Evolutionary conservation across 1,140 invertebrate genomes (phyloP), one percentile per base, ranked within the genome.

Genomic region (Tyrophagus putrescentiae): DNA sequence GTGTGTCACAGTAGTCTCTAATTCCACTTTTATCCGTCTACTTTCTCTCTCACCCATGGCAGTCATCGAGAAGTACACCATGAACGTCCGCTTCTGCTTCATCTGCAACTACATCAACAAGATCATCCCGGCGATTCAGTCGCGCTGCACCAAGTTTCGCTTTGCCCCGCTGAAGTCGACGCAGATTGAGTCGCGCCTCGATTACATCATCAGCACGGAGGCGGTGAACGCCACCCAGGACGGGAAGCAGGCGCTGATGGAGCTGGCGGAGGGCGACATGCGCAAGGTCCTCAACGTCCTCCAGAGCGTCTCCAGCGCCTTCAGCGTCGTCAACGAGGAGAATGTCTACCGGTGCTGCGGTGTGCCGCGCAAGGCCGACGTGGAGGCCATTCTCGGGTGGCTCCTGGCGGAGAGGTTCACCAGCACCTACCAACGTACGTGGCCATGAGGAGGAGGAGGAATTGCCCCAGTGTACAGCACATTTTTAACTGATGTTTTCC

Each of bases 11-110:
- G 36, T 48, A 57, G 39, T 36, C 28, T 57, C 31, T 23, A 9
- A 57, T 13, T 57, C 31, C 7, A 9, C 25, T 42, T 4, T 29
- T 29, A 5, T 48, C 62, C 60, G 58, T 57, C 65, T 70, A 60
- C 61, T 66, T 76, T 78, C 60, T n/a, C n/a, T n/a, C n/a, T n/a
- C n/a, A n/a, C n/a, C n/a, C n/a, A n/a, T n/a, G n/a, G n/a, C 74
- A 88, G 87, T 98, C 66, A 96, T 98, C 71, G 95, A 98, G 72
- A 98, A 98, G 70, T 98, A 92, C 68, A 97, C 95, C 25, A 91
- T 96, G 60, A 98, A 97, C 73, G 88, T 94, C 1, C 76, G 96
- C 28, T 99, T 99, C 72, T 99, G 96, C 70, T 84, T 99, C 42
- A 98, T 99, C 68, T 97, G 94, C 72, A 99, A 99, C 74, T 98